phyloP scores from a whole-genome alignment of 2,113 vertebrate genomes.

The Trochalopteron elliotii region DNA sequence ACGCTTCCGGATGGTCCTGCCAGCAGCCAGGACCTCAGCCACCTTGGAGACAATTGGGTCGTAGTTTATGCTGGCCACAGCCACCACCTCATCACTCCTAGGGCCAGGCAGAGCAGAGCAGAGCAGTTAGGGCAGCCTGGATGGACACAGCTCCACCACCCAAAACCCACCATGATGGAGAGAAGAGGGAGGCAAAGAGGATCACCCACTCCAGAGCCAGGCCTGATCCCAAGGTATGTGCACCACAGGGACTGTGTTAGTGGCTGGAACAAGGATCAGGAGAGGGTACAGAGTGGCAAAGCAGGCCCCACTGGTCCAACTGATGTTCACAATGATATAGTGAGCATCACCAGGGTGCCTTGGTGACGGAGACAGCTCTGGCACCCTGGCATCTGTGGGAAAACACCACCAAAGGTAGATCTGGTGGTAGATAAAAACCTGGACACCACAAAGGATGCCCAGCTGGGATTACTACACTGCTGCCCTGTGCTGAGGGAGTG shows the following conservation, averaged over 20 bases:
- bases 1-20: constrained; percentile 91
- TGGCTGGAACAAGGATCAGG: not conserved
- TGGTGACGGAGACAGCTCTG: not conserved
- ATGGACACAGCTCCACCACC: not conserved
- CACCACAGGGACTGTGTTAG: not conserved
- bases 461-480: not conserved
- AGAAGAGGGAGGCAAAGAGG: not conserved
- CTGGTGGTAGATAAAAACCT: not conserved
- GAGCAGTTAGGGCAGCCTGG: not conserved
- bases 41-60: constrained; percentile 97
- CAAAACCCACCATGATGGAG: not conserved
- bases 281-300: not conserved
- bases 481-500: not conserved
- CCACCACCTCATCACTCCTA: constrained; percentile 94
- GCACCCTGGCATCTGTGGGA: not conserved
- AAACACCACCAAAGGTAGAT: not conserved
- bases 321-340: fast-evolving
- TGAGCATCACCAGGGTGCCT: not conserved
- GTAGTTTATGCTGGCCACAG: constrained; percentile 98
- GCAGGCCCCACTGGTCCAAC: not conserved
- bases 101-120: not conserved
- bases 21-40: constrained; percentile 90
- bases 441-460: not conserved
- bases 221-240: not conserved
- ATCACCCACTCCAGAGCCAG: not conserved